These are phyloP conservation scores for Nyctereutes procyonoides DNA, from an alignment of 2,113 vertebrate species.

Conservation along the genomic window DNA sequence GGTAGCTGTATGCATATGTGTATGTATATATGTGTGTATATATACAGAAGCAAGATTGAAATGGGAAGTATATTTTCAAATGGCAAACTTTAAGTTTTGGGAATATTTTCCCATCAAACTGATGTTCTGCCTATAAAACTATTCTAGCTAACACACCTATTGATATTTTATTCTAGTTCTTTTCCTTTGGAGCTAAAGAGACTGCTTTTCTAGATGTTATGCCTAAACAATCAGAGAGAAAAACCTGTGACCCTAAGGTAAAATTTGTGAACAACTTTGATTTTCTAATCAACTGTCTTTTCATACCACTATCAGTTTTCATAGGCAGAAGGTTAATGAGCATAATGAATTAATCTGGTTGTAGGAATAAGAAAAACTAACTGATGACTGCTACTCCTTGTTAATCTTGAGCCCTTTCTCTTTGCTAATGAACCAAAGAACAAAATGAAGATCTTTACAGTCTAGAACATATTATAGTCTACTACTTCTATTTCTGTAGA, in stretches of 20 bases:
- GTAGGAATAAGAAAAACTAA: constrained; percentile 34
- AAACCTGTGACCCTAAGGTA: constrained; percentile 76
- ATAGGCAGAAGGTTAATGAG: neutral
- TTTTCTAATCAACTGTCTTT: neutral
- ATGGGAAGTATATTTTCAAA: neutral
- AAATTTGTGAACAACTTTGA: neutral
- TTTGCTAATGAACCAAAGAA: neutral
- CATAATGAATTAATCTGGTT: neutral
- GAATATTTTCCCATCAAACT: neutral
- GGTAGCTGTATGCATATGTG: neutral
- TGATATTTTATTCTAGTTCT: constrained; percentile 66
- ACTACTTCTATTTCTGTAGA: neutral
- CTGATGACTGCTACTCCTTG: neutral
- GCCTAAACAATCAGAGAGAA: constrained; percentile 29
- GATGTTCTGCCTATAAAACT: neutral
- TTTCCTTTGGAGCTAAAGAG: constrained; percentile 20
- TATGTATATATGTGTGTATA: neutral
- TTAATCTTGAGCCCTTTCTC: neutral
- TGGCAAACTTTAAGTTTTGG: neutral
- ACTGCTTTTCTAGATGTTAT: neutral
- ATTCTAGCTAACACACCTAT: constrained; percentile 24
- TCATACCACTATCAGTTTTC: neutral
- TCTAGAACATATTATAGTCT: neutral
- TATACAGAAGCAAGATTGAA: neutral
- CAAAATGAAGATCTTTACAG: neutral